phyloP scores from a whole-genome alignment of 1,140 invertebrate genomes.

The Conopomorpha cramerella region DNA sequence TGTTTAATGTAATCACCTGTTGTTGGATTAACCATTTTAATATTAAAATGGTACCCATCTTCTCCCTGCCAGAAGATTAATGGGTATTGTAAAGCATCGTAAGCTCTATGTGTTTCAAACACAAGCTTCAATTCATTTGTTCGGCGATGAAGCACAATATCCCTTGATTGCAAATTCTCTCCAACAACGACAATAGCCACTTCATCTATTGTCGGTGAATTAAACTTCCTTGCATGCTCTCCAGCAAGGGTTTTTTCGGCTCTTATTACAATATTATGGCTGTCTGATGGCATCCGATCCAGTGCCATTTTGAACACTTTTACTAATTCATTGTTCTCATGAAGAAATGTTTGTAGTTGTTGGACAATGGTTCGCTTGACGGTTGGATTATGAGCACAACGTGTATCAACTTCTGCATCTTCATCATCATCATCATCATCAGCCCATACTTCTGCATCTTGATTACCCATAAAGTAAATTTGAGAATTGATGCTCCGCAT shows the following conservation, averaged over 20 bases:
- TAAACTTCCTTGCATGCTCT: slow-evolving; percentile 32
- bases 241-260: slow-evolving; percentile 27
- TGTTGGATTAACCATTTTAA: slow-evolving; percentile 32
- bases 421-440: too few species aligned
- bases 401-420: too few species aligned
- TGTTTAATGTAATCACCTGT: too few species aligned
- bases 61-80: slow-evolving; percentile 56
- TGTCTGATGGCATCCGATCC: slow-evolving; percentile 30
- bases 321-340: slow-evolving; percentile 33
- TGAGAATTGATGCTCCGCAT: slow-evolving; percentile 11
- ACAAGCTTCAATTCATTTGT: slow-evolving; percentile 28
- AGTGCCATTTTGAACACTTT: slow-evolving; percentile 36
- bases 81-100: too few species aligned
- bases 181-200: slow-evolving; percentile 34
- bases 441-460: slow-evolving; percentile 11
- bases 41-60: slow-evolving; percentile 45
- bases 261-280: slow-evolving; percentile 30
- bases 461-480: slow-evolving; percentile 15
- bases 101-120: slow-evolving; percentile 41
- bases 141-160: slow-evolving; percentile 43
- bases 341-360: slow-evolving; percentile 28
- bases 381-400: slow-evolving; percentile 13
- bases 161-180: slow-evolving; percentile 22
- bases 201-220: slow-evolving; percentile 35
- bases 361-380: slow-evolving; percentile 23